Percentiles rank a stretch among this genome's conserved stretches.
Evolutionary conservation across 2,797 vertebrate genomes (phyloP).

Genomic region (Sebastes oblongus): DNA sequence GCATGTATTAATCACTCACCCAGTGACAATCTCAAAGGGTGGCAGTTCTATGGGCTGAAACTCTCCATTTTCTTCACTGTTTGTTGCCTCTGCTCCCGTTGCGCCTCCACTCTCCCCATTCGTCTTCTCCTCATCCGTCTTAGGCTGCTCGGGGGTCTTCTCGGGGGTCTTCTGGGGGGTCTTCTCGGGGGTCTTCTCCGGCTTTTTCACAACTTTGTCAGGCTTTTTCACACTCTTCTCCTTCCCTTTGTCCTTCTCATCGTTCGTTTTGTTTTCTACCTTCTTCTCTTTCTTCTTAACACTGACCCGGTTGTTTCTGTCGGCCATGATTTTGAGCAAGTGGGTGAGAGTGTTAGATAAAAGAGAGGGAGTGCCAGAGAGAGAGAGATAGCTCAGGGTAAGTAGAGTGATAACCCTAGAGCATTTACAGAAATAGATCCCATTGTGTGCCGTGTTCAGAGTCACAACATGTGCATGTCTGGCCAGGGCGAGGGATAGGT

Average conservation of each 20-base stretch:
- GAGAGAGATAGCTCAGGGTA: slow-evolving; percentile 22
- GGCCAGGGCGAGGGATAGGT: slow-evolving; percentile 28
- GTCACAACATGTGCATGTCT: slow-evolving; percentile 61
- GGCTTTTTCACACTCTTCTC: slow-evolving; percentile 48
- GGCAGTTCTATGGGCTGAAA: slow-evolving; percentile 90
- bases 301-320: slow-evolving; percentile 70
- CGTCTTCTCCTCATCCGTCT: slow-evolving; percentile 50
- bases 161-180: background rate
- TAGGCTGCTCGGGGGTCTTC: slow-evolving; percentile 39
- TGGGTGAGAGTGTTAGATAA: slow-evolving; percentile 46
- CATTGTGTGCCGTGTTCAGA: slow-evolving; percentile 69
- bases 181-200: slow-evolving; percentile 35
- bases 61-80: slow-evolving; percentile 78
- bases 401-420: slow-evolving; percentile 70
- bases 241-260: slow-evolving; percentile 63
- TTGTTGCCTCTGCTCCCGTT: slow-evolving; percentile 48
- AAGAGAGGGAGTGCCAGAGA: slow-evolving; percentile 13
- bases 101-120: slow-evolving; percentile 57
- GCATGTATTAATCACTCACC: slow-evolving; percentile 81
- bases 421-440: slow-evolving; percentile 76
- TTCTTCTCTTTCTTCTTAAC: slow-evolving; percentile 80
- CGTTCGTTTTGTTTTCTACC: slow-evolving; percentile 66
- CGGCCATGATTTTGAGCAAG: slow-evolving; percentile 78
- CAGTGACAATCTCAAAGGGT: slow-evolving; percentile 93
- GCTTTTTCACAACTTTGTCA: no score